These are phyloP conservation scores for Oriolus oriolus DNA, from an alignment of 2,113 vertebrate genomes.

Conservation along the genomic window DNA sequence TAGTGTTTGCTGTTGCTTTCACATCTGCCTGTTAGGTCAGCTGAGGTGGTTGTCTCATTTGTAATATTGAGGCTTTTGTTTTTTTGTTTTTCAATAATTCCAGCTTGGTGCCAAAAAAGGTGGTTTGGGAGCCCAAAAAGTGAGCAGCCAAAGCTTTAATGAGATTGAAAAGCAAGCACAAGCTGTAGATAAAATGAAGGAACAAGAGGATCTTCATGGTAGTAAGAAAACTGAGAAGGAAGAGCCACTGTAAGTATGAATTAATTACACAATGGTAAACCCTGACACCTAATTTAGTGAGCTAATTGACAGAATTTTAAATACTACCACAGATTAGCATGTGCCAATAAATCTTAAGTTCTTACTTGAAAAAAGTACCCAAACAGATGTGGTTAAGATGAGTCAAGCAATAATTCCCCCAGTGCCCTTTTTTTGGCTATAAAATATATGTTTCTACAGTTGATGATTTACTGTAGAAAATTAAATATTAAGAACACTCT, in stretches of 20 bases:
- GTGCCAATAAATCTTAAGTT: neutral
- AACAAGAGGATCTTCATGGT: slow-evolving; percentile 62
- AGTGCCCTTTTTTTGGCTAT: neutral
- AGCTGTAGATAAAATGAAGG: slow-evolving; percentile 83
- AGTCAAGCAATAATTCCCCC: neutral
- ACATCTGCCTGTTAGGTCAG: neutral
- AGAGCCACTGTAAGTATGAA: slow-evolving; percentile 77
- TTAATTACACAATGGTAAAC: neutral
- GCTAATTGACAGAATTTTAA: neutral
- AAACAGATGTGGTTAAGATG: neutral
- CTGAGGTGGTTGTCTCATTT: neutral
- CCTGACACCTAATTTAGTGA: neutral
- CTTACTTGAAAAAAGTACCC: neutral
- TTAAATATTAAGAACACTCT: neutral
- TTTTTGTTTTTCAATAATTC: neutral
- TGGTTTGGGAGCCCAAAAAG: slow-evolving; percentile 91
- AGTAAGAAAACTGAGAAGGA: slow-evolving; percentile 64
- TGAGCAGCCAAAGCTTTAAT: slow-evolving; percentile 84
- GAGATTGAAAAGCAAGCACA: slow-evolving; percentile 89
- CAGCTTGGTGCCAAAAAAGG: slow-evolving; percentile 88
- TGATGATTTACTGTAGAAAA: neutral
- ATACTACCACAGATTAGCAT: neutral
- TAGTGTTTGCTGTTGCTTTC: neutral
- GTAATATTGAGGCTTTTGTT: neutral
- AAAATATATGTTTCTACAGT: neutral